Conservation (phyloP, 2,113 vertebrate genomes). For the Psephotus haematonotus region DNA sequence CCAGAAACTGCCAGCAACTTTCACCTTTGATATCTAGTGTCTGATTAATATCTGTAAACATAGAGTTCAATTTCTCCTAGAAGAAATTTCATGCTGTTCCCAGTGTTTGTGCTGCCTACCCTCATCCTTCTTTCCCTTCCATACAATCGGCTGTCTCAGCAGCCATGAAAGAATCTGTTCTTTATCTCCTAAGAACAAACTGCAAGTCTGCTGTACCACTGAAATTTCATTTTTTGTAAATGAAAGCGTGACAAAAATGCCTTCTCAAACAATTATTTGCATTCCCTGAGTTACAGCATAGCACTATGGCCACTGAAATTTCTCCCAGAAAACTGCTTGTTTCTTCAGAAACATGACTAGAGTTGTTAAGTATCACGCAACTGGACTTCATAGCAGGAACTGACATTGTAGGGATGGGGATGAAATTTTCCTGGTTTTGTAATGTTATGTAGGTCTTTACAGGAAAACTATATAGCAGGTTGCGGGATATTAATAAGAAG, state of each 20-base stretch:
- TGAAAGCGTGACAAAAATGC: constrained; percentile 1
- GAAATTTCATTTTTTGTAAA: constrained; percentile 23
- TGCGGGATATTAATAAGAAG: background rate
- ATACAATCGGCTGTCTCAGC: background rate
- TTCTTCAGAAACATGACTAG: background rate
- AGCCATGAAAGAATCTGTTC: constrained; percentile 21
- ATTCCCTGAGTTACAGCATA: background rate
- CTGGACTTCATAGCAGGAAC: background rate
- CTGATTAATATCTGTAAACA: background rate
- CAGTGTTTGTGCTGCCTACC: background rate
- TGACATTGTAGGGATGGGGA: background rate
- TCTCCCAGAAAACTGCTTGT: background rate
- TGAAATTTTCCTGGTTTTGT: background rate
- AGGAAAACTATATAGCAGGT: background rate
- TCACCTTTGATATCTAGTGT: background rate
- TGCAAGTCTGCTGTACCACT: background rate
- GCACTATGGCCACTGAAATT: background rate
- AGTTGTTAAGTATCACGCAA: background rate
- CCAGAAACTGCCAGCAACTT: background rate
- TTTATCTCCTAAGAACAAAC: constrained; percentile 34
- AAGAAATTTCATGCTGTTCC: background rate
- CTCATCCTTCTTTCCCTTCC: background rate
- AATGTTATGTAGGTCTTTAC: background rate
- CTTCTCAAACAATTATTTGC: background rate
- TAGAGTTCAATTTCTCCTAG: background rate